These are phyloP conservation scores for Timema podura DNA, from an alignment of 2,888 invertebrate genomes.

Conservation along the genomic window DNA sequence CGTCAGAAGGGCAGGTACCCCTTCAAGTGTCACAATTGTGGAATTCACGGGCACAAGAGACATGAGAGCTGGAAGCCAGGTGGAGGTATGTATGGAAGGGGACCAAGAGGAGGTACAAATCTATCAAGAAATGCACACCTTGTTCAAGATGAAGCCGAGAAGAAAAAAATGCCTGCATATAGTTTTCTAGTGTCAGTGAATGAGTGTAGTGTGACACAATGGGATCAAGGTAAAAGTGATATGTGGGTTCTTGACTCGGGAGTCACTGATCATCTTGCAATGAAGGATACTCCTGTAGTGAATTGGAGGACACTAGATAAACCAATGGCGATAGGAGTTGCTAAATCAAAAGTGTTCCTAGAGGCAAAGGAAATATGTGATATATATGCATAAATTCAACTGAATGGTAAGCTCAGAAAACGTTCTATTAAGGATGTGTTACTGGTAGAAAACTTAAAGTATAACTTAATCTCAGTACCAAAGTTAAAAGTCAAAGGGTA, in stretches of 20 bases:
- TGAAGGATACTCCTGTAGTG: neutral
- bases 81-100: neutral
- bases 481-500: constrained; percentile 2
- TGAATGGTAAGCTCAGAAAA: neutral
- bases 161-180: neutral
- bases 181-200: neutral
- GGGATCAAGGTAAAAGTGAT: neutral
- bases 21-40: constrained; percentile 9
- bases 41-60: neutral
- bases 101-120: neutral
- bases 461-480: neutral
- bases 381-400: neutral
- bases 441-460: neutral
- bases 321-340: constrained; percentile 8
- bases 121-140: neutral
- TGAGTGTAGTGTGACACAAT: constrained; percentile 1
- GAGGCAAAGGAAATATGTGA: neutral
- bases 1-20: neutral
- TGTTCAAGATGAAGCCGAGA: neutral
- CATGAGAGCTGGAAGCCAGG: neutral
- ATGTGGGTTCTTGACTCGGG: constrained; percentile 4
- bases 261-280: constrained; percentile 2
- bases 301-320: neutral
- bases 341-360: constrained; percentile 9
- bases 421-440: neutral